Percentiles rank a stretch among this genome's conserved stretches.
Conservation (phyloP, 2,888 invertebrate genomes). For the Syrista parreyssii region DNA sequence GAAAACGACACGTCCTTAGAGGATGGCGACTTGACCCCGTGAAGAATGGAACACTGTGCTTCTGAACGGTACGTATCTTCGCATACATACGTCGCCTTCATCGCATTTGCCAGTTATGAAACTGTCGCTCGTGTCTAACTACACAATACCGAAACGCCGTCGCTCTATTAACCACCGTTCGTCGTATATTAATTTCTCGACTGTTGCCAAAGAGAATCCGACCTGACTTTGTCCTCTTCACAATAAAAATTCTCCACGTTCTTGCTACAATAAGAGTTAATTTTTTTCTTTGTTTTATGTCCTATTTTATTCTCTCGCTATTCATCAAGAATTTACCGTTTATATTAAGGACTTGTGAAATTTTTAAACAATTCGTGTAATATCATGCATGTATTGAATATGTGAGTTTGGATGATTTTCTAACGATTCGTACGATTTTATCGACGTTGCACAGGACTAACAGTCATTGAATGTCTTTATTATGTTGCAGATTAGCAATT, state of each 20-base stretch:
- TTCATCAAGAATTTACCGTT: neutral
- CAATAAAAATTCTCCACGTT: neutral
- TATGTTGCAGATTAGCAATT: constrained; percentile 45
- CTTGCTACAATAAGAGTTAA: neutral
- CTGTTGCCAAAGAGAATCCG: neutral
- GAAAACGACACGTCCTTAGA: constrained; percentile 34
- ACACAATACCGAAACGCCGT: neutral
- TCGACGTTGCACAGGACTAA: neutral
- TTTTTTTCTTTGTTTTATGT: neutral
- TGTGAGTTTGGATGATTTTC: neutral
- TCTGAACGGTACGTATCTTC: constrained; percentile 46
- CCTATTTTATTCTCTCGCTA: neutral
- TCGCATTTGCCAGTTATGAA: constrained; percentile 1
- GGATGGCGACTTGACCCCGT: constrained; percentile 61
- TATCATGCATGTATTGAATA: neutral
- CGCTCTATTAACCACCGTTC: neutral
- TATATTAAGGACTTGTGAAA: neutral
- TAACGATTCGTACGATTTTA: neutral
- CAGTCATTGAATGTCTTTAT: constrained; percentile 3
- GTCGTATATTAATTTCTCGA: neutral
- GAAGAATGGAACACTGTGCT: constrained; percentile 60
- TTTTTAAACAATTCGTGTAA: neutral
- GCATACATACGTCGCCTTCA: constrained; percentile 5
- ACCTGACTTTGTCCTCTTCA: neutral
- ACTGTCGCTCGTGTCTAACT: neutral